A percentile compares a stretch with the other conserved stretches of the same genome.
Evolutionary conservation across 2,797 vertebrate genomes (phyloP).

Genomic region (Acipenser oxyrinchus): DNA sequence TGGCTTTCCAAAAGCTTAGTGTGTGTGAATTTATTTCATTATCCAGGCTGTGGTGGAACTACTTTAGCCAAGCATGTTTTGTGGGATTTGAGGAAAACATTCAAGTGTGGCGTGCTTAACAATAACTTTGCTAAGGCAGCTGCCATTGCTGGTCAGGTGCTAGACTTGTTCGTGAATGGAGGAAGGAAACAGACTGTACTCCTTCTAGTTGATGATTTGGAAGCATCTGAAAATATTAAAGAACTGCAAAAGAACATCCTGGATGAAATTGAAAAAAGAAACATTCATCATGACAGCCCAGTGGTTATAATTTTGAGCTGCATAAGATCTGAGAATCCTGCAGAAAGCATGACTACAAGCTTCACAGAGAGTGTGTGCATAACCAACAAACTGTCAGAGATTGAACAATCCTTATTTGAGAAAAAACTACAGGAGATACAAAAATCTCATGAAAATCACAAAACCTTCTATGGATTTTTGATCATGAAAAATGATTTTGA

Average conservation of each 20-base stretch:
- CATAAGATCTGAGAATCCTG: constrained; percentile 34
- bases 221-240: constrained; percentile 49
- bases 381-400: constrained; percentile 43
- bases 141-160: constrained; percentile 55
- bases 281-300: constrained; percentile 37
- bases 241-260: constrained; percentile 52
- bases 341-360: constrained; percentile 37
- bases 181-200: constrained; percentile 44
- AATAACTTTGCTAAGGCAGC: constrained; percentile 47
- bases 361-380: constrained; percentile 45
- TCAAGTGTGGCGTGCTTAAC: constrained; percentile 64
- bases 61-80: constrained; percentile 69
- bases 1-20: constrained; percentile 34
- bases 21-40: constrained; percentile 60
- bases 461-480: constrained; percentile 75
- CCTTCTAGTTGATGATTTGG: constrained; percentile 65
- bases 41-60: constrained; percentile 68
- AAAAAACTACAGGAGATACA: constrained; percentile 60
- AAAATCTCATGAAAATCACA: constrained; percentile 51
- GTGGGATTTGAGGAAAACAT: constrained; percentile 57
- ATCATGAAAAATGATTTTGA: constrained; percentile 71
- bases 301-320: too few relatives aligned
- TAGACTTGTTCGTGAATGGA: constrained; percentile 49
- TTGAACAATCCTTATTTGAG: constrained; percentile 62
- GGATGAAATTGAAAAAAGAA: constrained; percentile 20